Evolutionary conservation across 2,888 invertebrate genomes (phyloP).

Genomic region (Cecidostiba fungosa): DNA sequence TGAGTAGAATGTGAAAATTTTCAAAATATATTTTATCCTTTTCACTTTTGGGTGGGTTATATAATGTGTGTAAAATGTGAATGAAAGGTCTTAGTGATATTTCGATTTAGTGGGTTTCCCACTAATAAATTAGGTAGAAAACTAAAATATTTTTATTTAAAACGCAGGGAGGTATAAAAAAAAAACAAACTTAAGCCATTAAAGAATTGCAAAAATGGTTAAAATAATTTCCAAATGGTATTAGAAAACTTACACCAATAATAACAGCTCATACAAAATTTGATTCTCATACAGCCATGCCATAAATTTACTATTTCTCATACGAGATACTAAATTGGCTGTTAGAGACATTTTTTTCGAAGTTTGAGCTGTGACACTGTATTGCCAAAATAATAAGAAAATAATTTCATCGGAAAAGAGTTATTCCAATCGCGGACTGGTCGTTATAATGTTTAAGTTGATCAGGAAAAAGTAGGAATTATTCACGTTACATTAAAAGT

Average conservation of each 20-base stretch:
- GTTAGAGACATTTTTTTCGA: constrained; percentile 72
- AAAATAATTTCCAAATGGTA: constrained; percentile 3
- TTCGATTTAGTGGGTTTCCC: background rate
- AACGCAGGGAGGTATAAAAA: background rate
- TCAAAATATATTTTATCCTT: constrained; percentile 75
- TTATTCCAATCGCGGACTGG: background rate
- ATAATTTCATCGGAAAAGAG: background rate
- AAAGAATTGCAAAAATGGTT: background rate
- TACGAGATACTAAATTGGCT: constrained; percentile 67
- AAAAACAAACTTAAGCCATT: background rate
- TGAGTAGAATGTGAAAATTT: constrained; percentile 79
- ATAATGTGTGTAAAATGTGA: constrained; percentile 34
- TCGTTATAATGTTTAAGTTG: background rate
- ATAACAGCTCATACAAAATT: constrained; percentile 46
- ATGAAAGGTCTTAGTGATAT: background rate
- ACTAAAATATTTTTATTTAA: background rate
- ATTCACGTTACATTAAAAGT: background rate
- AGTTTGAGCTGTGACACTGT: constrained; percentile 74
- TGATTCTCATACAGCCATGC: constrained; percentile 69
- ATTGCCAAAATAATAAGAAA: background rate
- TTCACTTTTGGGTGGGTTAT: constrained; percentile 76
- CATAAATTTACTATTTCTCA: constrained; percentile 38
- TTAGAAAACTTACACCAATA: background rate
- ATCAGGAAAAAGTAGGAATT: background rate
- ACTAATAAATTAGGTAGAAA: background rate